These are phyloP conservation scores for Cebus imitator DNA, from an alignment of 2,113 vertebrate species.

Conservation along the genomic window DNA sequence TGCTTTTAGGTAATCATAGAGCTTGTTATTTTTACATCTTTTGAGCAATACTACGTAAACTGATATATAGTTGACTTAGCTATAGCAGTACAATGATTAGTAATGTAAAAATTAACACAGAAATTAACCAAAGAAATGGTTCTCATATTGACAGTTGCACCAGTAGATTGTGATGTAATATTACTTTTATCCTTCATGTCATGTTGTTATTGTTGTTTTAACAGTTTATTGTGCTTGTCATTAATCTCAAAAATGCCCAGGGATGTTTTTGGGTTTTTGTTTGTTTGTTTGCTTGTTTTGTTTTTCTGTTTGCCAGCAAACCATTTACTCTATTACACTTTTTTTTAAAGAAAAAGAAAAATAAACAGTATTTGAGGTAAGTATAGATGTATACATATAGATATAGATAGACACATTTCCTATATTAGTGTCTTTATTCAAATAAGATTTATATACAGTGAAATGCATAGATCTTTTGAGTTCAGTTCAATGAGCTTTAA, in stretches of 20 bases:
- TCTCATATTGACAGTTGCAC: not conserved
- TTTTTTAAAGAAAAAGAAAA: not conserved
- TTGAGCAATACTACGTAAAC: conserved; percentile 57
- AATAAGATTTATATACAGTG: not conserved
- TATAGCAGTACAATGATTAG: conserved; percentile 69
- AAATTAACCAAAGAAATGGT: not conserved
- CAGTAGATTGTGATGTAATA: not conserved
- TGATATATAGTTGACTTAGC: not conserved
- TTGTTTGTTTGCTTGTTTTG: not conserved
- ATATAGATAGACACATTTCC: not conserved
- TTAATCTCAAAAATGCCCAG: not conserved
- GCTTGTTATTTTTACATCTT: conserved; percentile 70
- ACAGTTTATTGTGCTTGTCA: not conserved
- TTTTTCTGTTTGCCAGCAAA: not conserved
- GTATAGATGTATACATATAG: too few species aligned
- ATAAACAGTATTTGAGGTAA: not conserved
- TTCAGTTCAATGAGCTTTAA: not conserved
- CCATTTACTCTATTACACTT: not conserved
- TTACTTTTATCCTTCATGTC: not conserved
- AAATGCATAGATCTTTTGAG: not conserved
- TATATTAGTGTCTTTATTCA: not conserved
- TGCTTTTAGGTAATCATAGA: conserved; percentile 60
- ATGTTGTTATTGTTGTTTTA: not conserved
- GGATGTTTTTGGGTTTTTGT: not conserved
- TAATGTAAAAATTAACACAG: conserved; percentile 34